Conservation (phyloP, 2,113 vertebrate species). For the Xenopus laevis region DNA sequence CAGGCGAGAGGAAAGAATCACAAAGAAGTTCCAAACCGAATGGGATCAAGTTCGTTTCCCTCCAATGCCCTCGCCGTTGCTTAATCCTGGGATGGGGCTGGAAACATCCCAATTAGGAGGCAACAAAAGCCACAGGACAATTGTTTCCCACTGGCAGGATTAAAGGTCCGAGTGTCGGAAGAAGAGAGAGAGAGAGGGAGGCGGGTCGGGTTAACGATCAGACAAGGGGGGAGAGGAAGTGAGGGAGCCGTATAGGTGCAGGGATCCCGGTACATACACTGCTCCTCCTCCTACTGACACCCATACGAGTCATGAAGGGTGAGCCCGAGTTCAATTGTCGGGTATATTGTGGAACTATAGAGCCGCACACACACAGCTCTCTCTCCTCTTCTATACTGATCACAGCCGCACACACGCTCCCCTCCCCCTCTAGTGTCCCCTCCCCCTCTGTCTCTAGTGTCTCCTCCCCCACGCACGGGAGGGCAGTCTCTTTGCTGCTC, state of each 20-base stretch:
- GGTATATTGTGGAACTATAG: constrained; percentile 18
- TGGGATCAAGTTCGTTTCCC: constrained; percentile 18
- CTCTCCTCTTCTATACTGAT: constrained; percentile 24
- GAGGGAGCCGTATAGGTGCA: background rate
- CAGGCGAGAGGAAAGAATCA: background rate
- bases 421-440: background rate
- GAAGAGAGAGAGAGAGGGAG: no score
- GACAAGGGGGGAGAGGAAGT: no score
- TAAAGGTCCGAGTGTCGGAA: no score
- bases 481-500: constrained; percentile 4
- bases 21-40: constrained; percentile 30
- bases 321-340: background rate
- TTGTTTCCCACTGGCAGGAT: no score
- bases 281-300: no score
- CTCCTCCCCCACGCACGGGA: no score
- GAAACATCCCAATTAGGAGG: no score
- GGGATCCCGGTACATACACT: background rate
- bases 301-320: background rate
- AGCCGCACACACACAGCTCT: constrained; percentile 35
- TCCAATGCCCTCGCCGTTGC: background rate
- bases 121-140: no score
- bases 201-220: background rate
- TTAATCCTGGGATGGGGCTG: background rate
- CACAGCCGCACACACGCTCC: constrained; percentile 17
- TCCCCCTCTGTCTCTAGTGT: no score